Evolutionary conservation across 2,797 vertebrate genomes (phyloP).

Genomic region (Microctenopoma stevenorrisi): DNA sequence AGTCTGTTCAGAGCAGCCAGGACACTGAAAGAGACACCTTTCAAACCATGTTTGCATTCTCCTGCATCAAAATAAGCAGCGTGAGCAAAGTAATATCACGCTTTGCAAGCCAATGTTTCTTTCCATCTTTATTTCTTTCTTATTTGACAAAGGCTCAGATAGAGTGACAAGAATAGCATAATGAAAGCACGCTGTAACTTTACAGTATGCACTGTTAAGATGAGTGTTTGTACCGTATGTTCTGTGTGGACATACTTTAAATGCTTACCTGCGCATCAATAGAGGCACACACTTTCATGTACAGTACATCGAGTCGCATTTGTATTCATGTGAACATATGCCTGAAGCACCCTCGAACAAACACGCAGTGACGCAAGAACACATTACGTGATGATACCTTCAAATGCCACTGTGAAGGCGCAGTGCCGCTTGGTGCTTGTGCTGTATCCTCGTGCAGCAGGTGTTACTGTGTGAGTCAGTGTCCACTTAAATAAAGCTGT

Average conservation of each 20-base stretch:
- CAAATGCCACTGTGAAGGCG: neutral
- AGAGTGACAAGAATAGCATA: slow-evolving; percentile 21
- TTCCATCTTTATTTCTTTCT: neutral
- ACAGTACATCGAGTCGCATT: slow-evolving; percentile 11
- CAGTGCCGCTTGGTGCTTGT: slow-evolving; percentile 15
- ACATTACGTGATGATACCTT: slow-evolving; percentile 10
- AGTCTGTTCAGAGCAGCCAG: slow-evolving; percentile 22
- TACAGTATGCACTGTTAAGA: slow-evolving; percentile 6
- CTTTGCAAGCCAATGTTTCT: slow-evolving; percentile 8
- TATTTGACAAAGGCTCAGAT: neutral
- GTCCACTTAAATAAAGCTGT: slow-evolving; percentile 65
- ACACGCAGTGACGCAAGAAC: too few species aligned
- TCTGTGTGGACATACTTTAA: neutral
- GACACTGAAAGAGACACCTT: slow-evolving; percentile 38
- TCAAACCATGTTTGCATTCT: slow-evolving; percentile 32
- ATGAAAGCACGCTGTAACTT: slow-evolving; percentile 19
- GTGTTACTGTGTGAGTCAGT: slow-evolving; percentile 54
- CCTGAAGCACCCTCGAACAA: slow-evolving; percentile 3
- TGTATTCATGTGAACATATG: slow-evolving; percentile 18
- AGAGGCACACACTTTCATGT: neutral
- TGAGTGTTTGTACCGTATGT: neutral
- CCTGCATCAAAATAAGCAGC: slow-evolving; percentile 46
- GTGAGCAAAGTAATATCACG: slow-evolving; percentile 12
- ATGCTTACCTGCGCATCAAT: neutral
- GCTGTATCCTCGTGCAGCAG: slow-evolving; percentile 38